Conservation (phyloP, 1,140 invertebrate species). For the Nebria ingens region DNA sequence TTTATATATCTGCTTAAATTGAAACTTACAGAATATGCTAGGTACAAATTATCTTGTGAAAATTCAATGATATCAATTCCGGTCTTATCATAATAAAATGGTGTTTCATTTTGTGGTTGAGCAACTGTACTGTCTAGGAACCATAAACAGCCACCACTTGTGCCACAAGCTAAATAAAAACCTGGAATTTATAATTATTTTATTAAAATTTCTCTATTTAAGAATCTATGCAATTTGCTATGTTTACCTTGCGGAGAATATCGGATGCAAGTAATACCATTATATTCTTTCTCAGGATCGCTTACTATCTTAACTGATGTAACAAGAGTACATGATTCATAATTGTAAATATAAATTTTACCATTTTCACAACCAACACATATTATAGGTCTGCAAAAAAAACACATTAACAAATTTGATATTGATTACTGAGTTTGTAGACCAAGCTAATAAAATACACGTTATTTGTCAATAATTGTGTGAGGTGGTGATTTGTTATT, state of each 20-base stretch:
- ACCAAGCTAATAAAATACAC: too few relatives aligned
- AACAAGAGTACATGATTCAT: too few relatives aligned
- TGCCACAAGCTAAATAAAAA: slow-evolving; percentile 41
- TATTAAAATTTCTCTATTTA: too few relatives aligned
- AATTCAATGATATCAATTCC: slow-evolving; percentile 40
- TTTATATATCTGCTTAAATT: too few relatives aligned
- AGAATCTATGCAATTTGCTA: too few relatives aligned
- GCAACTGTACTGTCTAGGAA: slow-evolving; percentile 43
- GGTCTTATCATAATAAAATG: slow-evolving; percentile 36
- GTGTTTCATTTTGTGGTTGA: slow-evolving; percentile 33
- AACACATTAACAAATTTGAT: background rate
- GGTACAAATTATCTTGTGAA: slow-evolving; percentile 37
- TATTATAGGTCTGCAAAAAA: background rate
- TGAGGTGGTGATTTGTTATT: too few relatives aligned
- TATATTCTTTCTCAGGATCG: slow-evolving; percentile 21
- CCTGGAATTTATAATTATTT: too few relatives aligned
- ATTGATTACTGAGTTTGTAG: background rate
- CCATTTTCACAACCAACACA: slow-evolving; percentile 36
- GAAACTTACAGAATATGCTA: slow-evolving; percentile 42
- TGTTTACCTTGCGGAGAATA: slow-evolving; percentile 39
- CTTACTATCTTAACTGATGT: slow-evolving; percentile 24
- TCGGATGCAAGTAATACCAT: slow-evolving; percentile 36
- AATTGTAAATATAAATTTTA: slow-evolving; percentile 35
- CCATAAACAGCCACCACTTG: slow-evolving; percentile 42
- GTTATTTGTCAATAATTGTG: too few relatives aligned